Percentiles rank a stretch among this genome's conserved stretches.
Evolutionary conservation across 2,113 vertebrate genomes (phyloP).

Genomic region (Boleophthalmus pectinirostris): DNA sequence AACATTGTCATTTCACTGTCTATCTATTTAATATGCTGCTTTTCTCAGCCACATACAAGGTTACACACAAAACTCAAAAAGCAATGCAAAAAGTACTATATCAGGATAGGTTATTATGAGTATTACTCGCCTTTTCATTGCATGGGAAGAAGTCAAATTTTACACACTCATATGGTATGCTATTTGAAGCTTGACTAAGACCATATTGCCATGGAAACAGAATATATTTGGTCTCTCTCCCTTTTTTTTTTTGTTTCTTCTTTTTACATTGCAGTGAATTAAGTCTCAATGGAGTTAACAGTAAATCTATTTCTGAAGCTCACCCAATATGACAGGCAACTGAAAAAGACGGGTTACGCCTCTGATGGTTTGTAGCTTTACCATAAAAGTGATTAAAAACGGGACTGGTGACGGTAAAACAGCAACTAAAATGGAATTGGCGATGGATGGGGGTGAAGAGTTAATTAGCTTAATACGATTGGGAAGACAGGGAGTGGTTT

Average conservation of each 20-base stretch:
- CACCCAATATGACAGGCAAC: constrained; percentile 20
- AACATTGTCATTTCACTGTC: neutral
- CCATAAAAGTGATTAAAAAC: constrained; percentile 67
- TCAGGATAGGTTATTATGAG: constrained; percentile 10
- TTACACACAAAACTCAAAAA: neutral
- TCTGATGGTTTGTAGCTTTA: constrained; percentile 37
- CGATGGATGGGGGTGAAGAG: constrained; percentile 47
- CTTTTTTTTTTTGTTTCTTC: neutral
- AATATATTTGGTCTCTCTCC: constrained; percentile 39
- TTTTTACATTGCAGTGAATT: constrained; percentile 28
- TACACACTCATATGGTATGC: constrained; percentile 57
- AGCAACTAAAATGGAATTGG: constrained; percentile 56
- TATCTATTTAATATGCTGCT: neutral
- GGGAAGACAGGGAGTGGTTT: constrained; percentile 54
- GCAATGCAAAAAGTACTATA: neutral
- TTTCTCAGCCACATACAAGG: neutral
- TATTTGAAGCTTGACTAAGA: constrained; percentile 66
- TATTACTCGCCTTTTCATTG: constrained; percentile 15
- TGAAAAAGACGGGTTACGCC: constrained; percentile 26
- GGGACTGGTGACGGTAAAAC: constrained; percentile 25
- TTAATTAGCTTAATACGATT: constrained; percentile 79
- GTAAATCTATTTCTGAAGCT: constrained; percentile 38
- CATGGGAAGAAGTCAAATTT: constrained; percentile 47
- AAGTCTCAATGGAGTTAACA: constrained; percentile 27
- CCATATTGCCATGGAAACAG: constrained; percentile 69